Evolutionary conservation across 1,140 invertebrate species (phyloP).

Genomic region (Teleogryllus occipitalis): DNA sequence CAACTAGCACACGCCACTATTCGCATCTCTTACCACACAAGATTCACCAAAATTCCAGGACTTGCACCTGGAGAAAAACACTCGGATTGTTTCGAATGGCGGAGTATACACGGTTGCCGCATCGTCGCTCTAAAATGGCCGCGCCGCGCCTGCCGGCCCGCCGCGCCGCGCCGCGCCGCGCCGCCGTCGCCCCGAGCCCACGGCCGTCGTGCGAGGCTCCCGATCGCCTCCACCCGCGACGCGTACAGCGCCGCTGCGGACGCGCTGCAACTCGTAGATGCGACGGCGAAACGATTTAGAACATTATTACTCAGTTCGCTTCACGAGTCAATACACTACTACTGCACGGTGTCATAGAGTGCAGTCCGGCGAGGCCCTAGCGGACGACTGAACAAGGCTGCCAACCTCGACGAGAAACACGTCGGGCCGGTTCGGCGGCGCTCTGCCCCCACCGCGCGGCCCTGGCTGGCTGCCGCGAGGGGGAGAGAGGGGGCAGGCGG

Average conservation of each 20-base stretch:
- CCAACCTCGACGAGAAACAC: background rate
- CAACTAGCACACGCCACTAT: conserved; percentile 16
- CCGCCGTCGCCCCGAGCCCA: background rate
- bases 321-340: background rate
- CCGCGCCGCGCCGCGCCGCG: background rate
- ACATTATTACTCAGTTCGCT: background rate
- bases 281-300: background rate
- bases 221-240: background rate
- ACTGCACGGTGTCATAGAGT: background rate
- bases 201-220: background rate
- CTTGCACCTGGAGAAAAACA: conserved; percentile 49
- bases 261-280: background rate
- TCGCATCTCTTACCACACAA: conserved; percentile 28
- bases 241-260: background rate
- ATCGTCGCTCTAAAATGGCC: conserved; percentile 58
- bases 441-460: background rate
- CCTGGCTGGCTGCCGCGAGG: no score
- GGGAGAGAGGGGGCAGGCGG: no score
- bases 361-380: background rate
- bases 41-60: conserved; percentile 42
- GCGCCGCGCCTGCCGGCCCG: conserved; percentile 35
- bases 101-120: conserved; percentile 58
- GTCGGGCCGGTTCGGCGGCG: background rate
- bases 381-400: background rate
- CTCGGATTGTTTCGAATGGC: conserved; percentile 55